Evolutionary conservation across 2,888 invertebrate species (phyloP), one percentile per base, ranked within the genome.

Genomic region (Oasisia sp.): DNA sequence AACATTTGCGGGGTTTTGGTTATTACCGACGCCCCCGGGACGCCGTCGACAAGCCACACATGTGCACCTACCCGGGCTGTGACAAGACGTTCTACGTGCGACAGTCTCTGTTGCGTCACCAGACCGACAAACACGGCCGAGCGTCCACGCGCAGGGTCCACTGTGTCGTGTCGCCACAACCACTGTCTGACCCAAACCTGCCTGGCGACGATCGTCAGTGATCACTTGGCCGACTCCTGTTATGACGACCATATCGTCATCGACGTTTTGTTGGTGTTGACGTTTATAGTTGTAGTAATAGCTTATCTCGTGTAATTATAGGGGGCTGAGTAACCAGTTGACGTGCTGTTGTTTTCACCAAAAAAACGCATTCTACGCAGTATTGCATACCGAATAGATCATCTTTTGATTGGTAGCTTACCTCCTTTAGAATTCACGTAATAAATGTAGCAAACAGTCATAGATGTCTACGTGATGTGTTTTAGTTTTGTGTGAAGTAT

Each of bases 81-180:
- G 27, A 74, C 74, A 74, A 74, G 74, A 74, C 74, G 19, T 74
- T 74, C 74, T 74, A 74, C 74, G n/a, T 74, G 74, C 74, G 74
- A n/a, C 19, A 74, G 74, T 74, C 74, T 19, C 74, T 74, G 74
- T 19, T 74, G 74, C 74, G 74, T 74, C 74, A 74, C 74, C 74
- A 74, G 74, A 74, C 74, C 27, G 74, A 74, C 27, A 74, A 74
- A 74, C 74, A 74, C n/a, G 74, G 74, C 74, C 74, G 74, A 27
- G 27, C 7, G 14, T 50, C 50, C 50, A 50, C 50, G 14, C 74
- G 74, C 27, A 74, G 74, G 27, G 27, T n/a, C 74, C 74, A 74
- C 27, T 7, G 7, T 27, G 27, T 7, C 27, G 19, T 19, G 74
- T 7, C 74, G 27, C n/a, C n/a, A 7, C 27, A n/a, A 19, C 74